Evolutionary conservation across 2,797 vertebrate species (phyloP).

Genomic region (Chromobotia macracanthus): DNA sequence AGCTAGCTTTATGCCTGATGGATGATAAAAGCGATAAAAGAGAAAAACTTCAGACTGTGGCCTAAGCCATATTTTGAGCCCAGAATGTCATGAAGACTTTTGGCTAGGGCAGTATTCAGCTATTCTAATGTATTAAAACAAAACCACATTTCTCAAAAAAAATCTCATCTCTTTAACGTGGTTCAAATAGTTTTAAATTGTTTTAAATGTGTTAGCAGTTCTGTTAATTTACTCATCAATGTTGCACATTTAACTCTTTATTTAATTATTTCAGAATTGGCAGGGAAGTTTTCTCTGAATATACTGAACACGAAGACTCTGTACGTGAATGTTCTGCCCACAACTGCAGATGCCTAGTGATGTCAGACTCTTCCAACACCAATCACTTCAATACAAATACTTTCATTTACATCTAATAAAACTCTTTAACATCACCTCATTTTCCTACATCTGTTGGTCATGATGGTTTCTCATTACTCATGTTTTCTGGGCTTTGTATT

Average conservation of each 20-base stretch:
- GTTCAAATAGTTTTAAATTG: too few species aligned
- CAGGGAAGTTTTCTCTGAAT: constrained; percentile 80
- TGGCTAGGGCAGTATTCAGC: too few species aligned
- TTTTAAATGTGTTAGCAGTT: not conserved
- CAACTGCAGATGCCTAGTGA: constrained; percentile 82
- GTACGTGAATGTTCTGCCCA: constrained; percentile 85
- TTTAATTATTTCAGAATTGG: constrained; percentile 80
- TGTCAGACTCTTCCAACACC: constrained; percentile 40
- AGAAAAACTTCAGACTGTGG: not conserved
- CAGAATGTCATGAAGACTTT: not conserved
- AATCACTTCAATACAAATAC: not conserved
- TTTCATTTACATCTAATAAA: not conserved
- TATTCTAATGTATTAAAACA: too few species aligned
- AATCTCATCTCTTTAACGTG: too few species aligned
- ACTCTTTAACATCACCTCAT: not conserved
- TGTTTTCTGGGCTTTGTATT: constrained; percentile 2
- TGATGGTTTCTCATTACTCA: not conserved
- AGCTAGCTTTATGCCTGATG: not conserved
- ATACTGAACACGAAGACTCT: constrained; percentile 87
- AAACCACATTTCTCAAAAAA: too few species aligned
- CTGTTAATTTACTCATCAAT: not conserved
- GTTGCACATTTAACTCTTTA: not conserved
- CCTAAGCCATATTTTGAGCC: not conserved
- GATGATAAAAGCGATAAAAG: too few species aligned
- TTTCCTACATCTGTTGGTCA: not conserved